Evolutionary conservation across 2,797 vertebrate species (phyloP), one percentile per base, ranked within the genome.

Genomic region (Moxostoma hubbsi): DNA sequence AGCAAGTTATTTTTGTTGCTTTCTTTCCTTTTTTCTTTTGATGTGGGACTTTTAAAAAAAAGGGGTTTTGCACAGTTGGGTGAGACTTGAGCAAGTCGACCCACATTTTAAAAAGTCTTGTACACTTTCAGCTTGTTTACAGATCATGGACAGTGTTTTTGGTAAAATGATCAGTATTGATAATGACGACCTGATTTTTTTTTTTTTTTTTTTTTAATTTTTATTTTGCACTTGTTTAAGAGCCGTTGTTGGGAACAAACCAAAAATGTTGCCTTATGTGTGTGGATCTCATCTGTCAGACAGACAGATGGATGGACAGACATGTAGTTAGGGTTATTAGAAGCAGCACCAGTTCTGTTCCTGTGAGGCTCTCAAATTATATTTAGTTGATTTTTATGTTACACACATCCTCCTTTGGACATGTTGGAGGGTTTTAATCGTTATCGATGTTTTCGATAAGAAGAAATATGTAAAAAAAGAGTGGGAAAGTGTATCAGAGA

Each of bases 241-340:
- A 93, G 92, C 90, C 90, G 89, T 90, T 92, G 84, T 90, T 89
- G 90, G 92, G 92, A 93, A 93, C 92, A 93, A 93, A 94, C 92
- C 93, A 94, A 93, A 94, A 93, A 91, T 92, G 93, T 94, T 94
- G 93, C 93, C 93, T 94, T 94, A 94, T 78, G 86, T 90, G 90
- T 93, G 92, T 89, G 89, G 90, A 89, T 86, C 88, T 90, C 90
- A 90, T 79, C 88, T 90, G 86, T 89, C 89, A 53, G 77, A 46
- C 51, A 24, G 24, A 24, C 24, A 66, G 82, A 88, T 89, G 86
- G 90, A 73, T 63, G 51, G 59, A 75, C 58, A 65, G 81, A 83
- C 55, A 63, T 63, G 36, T 62, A 43, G 76, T 61, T 59, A 64
- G 73, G 70, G 75, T 71, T 77, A 62, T 65, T 59, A 78, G 72